Evolutionary conservation across 1,140 invertebrate species (phyloP).

Genomic region (Mycetomoellerius zeteki): DNA sequence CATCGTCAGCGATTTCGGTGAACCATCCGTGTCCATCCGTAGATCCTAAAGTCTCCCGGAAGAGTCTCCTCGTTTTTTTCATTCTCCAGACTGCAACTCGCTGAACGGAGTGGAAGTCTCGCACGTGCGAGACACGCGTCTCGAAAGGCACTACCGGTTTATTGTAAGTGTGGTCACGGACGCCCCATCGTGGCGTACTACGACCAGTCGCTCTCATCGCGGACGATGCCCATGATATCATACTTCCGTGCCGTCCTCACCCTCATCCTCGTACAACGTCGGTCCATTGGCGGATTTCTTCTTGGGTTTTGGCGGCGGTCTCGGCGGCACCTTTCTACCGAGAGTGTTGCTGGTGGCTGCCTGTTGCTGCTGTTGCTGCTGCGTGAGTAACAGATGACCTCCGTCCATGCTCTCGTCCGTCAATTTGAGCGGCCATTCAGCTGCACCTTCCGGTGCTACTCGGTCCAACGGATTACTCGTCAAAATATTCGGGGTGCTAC

Average conservation of each 20-base stretch:
- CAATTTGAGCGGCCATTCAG: constrained; percentile 86
- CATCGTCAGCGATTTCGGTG: constrained; percentile 23
- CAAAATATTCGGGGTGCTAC: constrained; percentile 80
- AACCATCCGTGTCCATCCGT: not conserved
- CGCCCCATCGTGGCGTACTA: constrained; percentile 58
- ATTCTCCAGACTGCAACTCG: constrained; percentile 26
- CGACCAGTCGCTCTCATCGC: constrained; percentile 76
- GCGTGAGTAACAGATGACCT: constrained; percentile 77
- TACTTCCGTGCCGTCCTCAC: constrained; percentile 95
- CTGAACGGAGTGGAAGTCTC: constrained; percentile 22
- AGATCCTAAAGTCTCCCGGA: not conserved
- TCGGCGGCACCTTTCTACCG: constrained; percentile 91
- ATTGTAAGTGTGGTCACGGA: constrained; percentile 69
- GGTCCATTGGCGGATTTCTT: constrained; percentile 90
- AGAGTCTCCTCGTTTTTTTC: constrained; percentile 15
- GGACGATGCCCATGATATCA: constrained; percentile 82
- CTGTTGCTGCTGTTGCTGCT: constrained; percentile 83
- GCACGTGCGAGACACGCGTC: constrained; percentile 21
- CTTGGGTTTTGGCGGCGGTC: constrained; percentile 93
- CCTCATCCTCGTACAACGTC: constrained; percentile 92
- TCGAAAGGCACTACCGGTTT: constrained; percentile 80
- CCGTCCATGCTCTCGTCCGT: constrained; percentile 78
- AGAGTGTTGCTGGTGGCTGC: constrained; percentile 81
- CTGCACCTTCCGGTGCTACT: constrained; percentile 90
- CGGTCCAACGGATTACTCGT: constrained; percentile 84